Evolutionary conservation across 2,113 vertebrate species (phyloP).

Genomic region (Triplophysa tibetana): DNA sequence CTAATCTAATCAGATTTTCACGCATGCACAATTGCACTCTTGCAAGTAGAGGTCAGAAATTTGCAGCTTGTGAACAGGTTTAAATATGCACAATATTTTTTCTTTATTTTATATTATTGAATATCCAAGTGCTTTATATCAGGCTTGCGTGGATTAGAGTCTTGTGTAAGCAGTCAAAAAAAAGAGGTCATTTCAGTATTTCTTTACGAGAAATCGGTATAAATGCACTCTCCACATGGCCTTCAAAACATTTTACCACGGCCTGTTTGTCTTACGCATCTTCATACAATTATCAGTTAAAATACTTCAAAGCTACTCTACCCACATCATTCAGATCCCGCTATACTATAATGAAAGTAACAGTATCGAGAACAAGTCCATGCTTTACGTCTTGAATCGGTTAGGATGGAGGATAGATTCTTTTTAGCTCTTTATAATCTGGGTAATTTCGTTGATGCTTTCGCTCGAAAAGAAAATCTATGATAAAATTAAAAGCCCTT

Average conservation of each 20-base stretch:
- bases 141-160: slow-evolving; percentile 8
- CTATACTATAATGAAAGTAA: slow-evolving; percentile 8
- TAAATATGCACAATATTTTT: slow-evolving; percentile 1
- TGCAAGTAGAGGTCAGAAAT: not conserved
- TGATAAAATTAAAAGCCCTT: slow-evolving; percentile 57
- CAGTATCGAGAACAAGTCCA: slow-evolving; percentile 24
- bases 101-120: not conserved
- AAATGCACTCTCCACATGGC: slow-evolving; percentile 27
- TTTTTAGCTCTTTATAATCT: slow-evolving; percentile 10
- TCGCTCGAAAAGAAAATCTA: not conserved
- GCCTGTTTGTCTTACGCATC: not conserved
- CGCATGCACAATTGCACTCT: not conserved
- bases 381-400: not conserved
- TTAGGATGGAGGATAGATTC: not conserved
- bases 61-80: slow-evolving; percentile 17
- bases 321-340: slow-evolving; percentile 16
- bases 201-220: not conserved
- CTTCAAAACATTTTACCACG: not conserved
- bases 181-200: slow-evolving; percentile 18
- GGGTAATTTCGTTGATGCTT: not conserved
- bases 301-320: slow-evolving; percentile 22
- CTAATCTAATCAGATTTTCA: not conserved
- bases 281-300: slow-evolving; percentile 25
- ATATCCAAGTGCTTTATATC: slow-evolving; percentile 32
- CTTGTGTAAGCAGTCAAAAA: slow-evolving; percentile 31